Percentiles rank a stretch among this genome's conserved stretches.
Evolutionary conservation across 2,113 vertebrate species (phyloP).

Genomic region (Mesoclemmys tuberculata): DNA sequence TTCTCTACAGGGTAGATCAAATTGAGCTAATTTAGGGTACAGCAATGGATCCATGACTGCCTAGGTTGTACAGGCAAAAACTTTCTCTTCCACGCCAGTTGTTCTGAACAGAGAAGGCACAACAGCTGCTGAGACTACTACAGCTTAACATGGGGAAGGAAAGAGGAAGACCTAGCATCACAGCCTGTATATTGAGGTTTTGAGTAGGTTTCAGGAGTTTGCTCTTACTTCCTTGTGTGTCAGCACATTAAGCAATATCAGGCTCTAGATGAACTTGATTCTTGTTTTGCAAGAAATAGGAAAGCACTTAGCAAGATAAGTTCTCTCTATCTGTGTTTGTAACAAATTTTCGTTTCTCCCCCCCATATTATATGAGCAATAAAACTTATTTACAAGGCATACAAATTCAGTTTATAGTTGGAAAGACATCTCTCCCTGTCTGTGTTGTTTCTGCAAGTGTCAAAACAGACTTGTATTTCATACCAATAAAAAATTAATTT

Average conservation of each 20-base stretch:
- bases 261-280: constrained; percentile 14
- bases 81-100: background rate
- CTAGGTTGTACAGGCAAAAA: background rate
- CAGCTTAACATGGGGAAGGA: background rate
- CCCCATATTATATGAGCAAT: constrained; percentile 26
- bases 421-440: constrained; percentile 55
- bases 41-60: background rate
- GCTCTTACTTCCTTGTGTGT: background rate
- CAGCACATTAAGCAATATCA: background rate
- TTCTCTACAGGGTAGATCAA: background rate
- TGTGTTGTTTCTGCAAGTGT: constrained; percentile 67
- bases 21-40: background rate
- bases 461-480: constrained; percentile 72
- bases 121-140: background rate
- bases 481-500: constrained; percentile 62
- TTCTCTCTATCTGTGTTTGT: constrained; percentile 42
- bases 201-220: background rate
- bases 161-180: background rate
- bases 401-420: constrained; percentile 49
- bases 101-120: background rate
- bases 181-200: background rate
- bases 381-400: constrained; percentile 59
- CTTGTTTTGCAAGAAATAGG: constrained; percentile 62
- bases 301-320: constrained; percentile 40
- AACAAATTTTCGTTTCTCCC: constrained; percentile 10